Evolutionary conservation across 2,797 vertebrate species (phyloP).

Genomic region (Crocidura indochinensis): DNA sequence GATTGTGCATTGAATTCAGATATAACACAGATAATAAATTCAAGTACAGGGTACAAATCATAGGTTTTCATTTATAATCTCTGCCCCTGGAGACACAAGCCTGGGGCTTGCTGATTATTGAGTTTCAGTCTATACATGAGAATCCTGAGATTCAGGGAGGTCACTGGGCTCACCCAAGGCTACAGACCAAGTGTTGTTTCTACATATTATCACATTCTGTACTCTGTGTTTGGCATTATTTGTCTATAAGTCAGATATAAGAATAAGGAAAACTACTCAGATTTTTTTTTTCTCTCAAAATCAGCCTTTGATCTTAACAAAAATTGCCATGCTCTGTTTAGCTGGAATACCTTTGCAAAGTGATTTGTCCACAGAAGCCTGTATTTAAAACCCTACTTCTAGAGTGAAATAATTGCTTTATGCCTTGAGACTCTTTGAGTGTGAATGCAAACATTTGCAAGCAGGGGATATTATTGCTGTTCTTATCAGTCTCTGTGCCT

Average conservation of each 20-base stretch:
- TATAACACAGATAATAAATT: background rate
- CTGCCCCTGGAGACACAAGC: background rate
- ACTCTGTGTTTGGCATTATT: background rate
- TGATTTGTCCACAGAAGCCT: constrained; percentile 47
- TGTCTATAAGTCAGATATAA: constrained; percentile 18
- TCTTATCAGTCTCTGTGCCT: constrained; percentile 77
- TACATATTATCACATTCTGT: background rate
- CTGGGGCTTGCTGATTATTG: too few relatives aligned
- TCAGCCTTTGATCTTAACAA: constrained; percentile 60
- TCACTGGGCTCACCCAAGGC: constrained; percentile 9
- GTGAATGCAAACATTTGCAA: constrained; percentile 76
- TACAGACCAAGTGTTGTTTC: background rate
- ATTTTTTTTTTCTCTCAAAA: constrained; percentile 67
- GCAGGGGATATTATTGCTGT: constrained; percentile 66
- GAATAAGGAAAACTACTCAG: constrained; percentile 40
- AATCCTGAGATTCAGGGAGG: background rate
- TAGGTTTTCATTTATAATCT: background rate
- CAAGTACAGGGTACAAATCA: background rate
- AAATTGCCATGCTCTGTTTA: constrained; percentile 64
- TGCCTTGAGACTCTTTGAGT: constrained; percentile 78
- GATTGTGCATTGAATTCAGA: background rate
- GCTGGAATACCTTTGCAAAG: constrained; percentile 14
- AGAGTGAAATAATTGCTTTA: constrained; percentile 77
- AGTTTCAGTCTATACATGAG: background rate
- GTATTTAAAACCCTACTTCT: constrained; percentile 68